Conservation (phyloP, 2,797 vertebrate species). For the Bothrops alternatus region DNA sequence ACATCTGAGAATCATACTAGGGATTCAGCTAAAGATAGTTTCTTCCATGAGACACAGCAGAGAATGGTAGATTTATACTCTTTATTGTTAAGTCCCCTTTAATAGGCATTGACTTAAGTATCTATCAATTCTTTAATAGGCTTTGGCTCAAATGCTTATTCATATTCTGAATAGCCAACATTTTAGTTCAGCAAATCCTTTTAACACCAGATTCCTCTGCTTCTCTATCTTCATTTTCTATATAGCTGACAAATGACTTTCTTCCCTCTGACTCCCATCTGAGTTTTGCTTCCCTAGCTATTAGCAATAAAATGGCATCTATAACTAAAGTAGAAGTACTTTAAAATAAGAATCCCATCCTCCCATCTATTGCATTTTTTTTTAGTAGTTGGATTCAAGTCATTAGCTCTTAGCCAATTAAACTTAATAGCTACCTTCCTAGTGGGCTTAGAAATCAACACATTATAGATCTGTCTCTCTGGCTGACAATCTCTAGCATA, state of each 20-base stretch:
- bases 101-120: background rate
- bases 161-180: background rate
- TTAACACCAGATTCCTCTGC: background rate
- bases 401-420: conserved; percentile 23
- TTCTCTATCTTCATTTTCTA: background rate
- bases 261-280: background rate
- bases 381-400: background rate
- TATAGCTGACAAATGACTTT: background rate
- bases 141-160: background rate
- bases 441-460: background rate
- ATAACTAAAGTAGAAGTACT: background rate
- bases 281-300: background rate
- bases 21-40: background rate
- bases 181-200: background rate
- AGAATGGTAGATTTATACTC: background rate
- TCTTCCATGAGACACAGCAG: background rate
- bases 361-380: background rate
- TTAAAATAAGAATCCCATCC: background rate
- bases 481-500: background rate
- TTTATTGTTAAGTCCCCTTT: background rate
- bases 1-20: background rate
- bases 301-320: background rate
- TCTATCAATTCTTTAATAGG: background rate
- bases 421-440: conserved; percentile 7
- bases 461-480: conserved; percentile 5